Conservation (phyloP, 2,888 invertebrate genomes). For the Lottia gigantea region DNA sequence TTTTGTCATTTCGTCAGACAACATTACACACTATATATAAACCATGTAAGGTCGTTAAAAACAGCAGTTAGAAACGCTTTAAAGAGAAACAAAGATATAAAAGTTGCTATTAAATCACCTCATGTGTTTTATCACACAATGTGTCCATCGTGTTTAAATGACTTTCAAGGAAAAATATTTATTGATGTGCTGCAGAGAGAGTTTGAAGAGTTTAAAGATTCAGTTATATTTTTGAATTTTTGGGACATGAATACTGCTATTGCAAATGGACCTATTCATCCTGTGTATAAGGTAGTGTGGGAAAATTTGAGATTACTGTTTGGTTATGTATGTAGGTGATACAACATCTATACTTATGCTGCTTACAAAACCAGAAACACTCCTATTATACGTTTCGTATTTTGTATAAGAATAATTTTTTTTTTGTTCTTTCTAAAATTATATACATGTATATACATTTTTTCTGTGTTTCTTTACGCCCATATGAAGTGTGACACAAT, state of each 20-base stretch:
- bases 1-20: not conserved
- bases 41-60: not conserved
- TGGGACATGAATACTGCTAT: conserved; percentile 5
- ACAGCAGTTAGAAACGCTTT: not conserved
- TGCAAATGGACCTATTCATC: not conserved
- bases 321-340: not conserved
- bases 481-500: too few relatives aligned
- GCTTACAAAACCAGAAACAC: too few relatives aligned
- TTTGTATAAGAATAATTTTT: too few relatives aligned
- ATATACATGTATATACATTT: too few relatives aligned
- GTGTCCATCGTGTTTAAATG: not conserved
- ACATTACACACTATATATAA: not conserved
- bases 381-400: too few relatives aligned
- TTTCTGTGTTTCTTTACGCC: too few relatives aligned
- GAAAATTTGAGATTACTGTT: not conserved
- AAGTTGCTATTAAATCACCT: not conserved
- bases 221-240: not conserved
- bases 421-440: too few relatives aligned
- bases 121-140: not conserved
- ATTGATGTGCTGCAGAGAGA: not conserved
- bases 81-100: not conserved
- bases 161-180: not conserved
- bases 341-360: not conserved
- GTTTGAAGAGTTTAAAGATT: not conserved
- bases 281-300: not conserved